Percentiles rank a stretch among this genome's conserved stretches.
phyloP scores from a whole-genome alignment of 2,113 vertebrate genomes.

The Lasiurus borealis region DNA sequence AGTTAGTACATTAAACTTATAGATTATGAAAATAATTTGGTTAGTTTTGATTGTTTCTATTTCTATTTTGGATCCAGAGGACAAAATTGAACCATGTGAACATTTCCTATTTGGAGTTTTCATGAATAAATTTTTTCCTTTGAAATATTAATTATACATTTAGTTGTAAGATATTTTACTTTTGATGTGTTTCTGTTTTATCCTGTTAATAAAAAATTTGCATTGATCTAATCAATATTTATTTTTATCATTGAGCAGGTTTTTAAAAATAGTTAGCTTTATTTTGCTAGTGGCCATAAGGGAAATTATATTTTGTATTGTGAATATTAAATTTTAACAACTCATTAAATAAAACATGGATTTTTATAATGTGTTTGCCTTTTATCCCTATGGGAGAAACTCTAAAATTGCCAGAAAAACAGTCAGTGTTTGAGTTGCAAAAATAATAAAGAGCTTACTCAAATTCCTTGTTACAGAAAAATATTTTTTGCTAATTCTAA shows the following conservation, averaged over 20 bases:
- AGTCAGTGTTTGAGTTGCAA: neutral
- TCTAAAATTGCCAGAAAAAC: neutral
- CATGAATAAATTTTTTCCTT: conserved; percentile 1
- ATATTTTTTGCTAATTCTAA: neutral
- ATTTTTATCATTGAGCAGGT: conserved; percentile 1
- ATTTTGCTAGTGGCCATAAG: neutral
- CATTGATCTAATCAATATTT: conserved; percentile 28
- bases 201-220: neutral
- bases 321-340: conserved; percentile 24
- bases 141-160: conserved; percentile 44
- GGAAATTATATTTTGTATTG: neutral
- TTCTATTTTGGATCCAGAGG: neutral
- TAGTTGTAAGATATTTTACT: neutral
- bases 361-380: neutral
- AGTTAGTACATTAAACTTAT: conserved; percentile 11
- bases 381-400: neutral
- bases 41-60: neutral
- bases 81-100: neutral
- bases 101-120: neutral
- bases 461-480: neutral
- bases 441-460: neutral
- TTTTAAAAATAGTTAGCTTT: neutral
- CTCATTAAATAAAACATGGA: neutral
- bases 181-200: conserved; percentile 67
- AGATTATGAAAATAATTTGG: neutral